phyloP scores from a whole-genome alignment of 2,888 invertebrate species.

The Mechanitis messenoides region DNA sequence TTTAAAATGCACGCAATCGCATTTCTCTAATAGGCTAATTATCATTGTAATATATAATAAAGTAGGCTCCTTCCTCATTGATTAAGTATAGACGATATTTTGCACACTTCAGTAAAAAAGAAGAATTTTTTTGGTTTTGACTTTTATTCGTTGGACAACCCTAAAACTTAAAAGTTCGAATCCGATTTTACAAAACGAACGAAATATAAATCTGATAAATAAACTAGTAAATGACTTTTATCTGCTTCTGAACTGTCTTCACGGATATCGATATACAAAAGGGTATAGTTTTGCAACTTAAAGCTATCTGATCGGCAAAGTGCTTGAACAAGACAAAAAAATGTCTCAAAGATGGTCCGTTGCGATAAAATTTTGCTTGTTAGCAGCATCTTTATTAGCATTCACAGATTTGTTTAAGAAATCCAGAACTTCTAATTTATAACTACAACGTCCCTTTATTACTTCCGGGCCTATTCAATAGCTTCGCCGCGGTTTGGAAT shows the following conservation, averaged over 20 bases:
- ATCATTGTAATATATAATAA: too few species aligned
- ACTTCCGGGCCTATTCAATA: conserved; percentile 22
- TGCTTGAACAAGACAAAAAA: conserved; percentile 51
- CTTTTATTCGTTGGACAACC: too few species aligned
- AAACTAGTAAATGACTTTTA: conserved; percentile 18
- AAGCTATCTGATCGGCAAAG: conserved; percentile 57
- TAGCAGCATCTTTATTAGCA: conserved; percentile 50
- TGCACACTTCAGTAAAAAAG: too few species aligned
- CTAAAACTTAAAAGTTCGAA: too few species aligned
- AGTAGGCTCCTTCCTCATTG: too few species aligned
- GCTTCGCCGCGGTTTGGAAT: conserved; percentile 20
- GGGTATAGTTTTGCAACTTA: conserved; percentile 56
- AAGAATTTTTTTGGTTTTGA: too few species aligned
- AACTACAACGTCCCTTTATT: conserved; percentile 19
- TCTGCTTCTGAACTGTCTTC: conserved; percentile 26
- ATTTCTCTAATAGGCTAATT: neutral
- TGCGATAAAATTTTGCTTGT: conserved; percentile 50
- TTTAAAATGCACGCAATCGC: neutral
- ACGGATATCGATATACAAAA: conserved; percentile 43
- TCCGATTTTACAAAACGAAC: neutral
- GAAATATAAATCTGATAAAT: conserved; percentile 18
- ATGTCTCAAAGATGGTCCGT: conserved; percentile 50
- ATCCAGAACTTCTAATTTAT: conserved; percentile 29
- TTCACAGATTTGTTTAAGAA: conserved; percentile 10
- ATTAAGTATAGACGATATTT: too few species aligned